Evolutionary conservation across 2,797 vertebrate genomes (phyloP).

Genomic region (Sebastes hubbsi): DNA sequence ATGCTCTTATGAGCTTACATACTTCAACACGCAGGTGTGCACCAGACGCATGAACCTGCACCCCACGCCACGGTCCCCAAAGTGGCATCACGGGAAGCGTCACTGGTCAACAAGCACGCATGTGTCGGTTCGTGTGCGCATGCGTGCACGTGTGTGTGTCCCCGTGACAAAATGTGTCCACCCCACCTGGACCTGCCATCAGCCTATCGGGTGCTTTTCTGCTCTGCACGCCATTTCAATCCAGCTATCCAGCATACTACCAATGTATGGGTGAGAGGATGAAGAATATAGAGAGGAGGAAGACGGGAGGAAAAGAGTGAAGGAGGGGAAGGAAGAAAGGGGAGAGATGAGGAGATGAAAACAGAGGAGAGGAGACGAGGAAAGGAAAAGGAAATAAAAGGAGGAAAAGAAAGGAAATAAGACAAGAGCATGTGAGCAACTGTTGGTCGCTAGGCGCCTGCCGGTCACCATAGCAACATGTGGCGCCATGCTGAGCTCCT

Average conservation of each 20-base stretch:
- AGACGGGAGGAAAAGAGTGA: background rate
- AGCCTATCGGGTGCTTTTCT: constrained; percentile 2
- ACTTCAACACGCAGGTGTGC: background rate
- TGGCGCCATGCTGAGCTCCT: constrained; percentile 64
- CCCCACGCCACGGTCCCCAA: background rate
- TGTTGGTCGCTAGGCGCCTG: constrained; percentile 59
- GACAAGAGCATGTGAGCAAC: constrained; percentile 48
- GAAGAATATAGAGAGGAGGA: background rate
- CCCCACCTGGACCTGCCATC: background rate
- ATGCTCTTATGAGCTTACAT: no score
- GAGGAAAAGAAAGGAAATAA: background rate
- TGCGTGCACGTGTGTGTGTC: background rate
- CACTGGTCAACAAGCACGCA: background rate
- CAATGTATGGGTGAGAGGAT: background rate
- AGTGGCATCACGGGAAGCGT: background rate
- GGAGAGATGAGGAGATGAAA: background rate
- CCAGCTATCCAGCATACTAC: background rate
- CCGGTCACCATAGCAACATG: constrained; percentile 80
- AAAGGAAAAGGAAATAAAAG: background rate
- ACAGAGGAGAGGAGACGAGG: background rate
- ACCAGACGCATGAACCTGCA: background rate
- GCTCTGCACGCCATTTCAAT: background rate
- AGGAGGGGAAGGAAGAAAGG: no score
- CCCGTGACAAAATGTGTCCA: constrained; percentile 6
- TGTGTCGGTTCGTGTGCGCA: background rate